Base-by-base conservation (phyloP, 2,888 invertebrate species). In the Bimastos eiseni region DNA sequence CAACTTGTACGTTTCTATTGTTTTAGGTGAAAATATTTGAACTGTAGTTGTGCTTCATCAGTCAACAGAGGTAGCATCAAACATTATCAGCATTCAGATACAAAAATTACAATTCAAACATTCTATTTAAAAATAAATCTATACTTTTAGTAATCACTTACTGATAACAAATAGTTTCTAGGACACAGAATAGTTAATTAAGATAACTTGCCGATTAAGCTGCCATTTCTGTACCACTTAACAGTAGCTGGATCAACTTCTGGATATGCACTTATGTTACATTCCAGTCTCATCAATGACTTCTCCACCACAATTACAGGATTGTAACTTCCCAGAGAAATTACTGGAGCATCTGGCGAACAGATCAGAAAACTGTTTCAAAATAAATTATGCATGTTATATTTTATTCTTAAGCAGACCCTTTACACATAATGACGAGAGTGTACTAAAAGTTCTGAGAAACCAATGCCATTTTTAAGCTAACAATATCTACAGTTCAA, bases 281-380 rank as follows among this genome's bases (percentile, higher is more conserved):
- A 86, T 4, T 86, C 36, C 6, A 86, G 21, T 86, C 36, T 86
- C 37, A 86, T 21, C 34, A 19, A 3, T 3, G 89, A 89, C 41
- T n/a, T 89, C 41, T 89, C 49, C 89, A 89, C 24, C 33, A 89
- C 89, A 49, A 21, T 49, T 6, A 89, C 19, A 41, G 89, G 89
- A 89, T 41, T 89, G 89, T 24, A 89, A 34, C 19, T 34, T 36
- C 89, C 89, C 89, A 89, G 33, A 33, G 33, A 44, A 49, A 89
- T 89, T 36, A 89, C 89, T 41, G 89, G 89, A 37, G 89, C 89
- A 89, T 41, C 89, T 89, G 89, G 30, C 21, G 33, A 6, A 41
- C 41, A 70, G 30, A 70, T 70, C 70, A 70, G 30, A n/a, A 70
- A 70, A 70, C 70, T n/a, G n/a, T 70, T n/a, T 70, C 13, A 70